Evolutionary conservation across 2,113 vertebrate species (phyloP), one percentile per base, ranked within the genome.

Genomic region (Lontra canadensis): DNA sequence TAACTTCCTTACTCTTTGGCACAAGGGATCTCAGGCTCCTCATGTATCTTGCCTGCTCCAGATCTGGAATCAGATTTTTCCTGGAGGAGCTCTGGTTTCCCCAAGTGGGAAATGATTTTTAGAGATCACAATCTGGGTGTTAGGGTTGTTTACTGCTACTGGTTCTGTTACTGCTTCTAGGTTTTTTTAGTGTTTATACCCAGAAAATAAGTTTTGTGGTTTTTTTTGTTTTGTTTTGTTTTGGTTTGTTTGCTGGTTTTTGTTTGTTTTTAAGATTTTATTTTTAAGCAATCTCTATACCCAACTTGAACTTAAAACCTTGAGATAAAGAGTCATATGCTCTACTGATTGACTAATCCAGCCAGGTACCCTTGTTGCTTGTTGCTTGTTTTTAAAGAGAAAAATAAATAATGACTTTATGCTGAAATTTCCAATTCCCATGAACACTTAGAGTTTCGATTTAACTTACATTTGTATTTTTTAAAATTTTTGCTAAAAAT

Each of bases 391-490:
- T 79, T 94, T 87, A 73, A 71, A 73, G 63, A 69, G 81, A 76
- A 65, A 93, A 47, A 71, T 88, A 67, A 87, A 47, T 57, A 67
- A n/a, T 86, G 39, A 80, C 59, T 87, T 95, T 7, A 42, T 78
- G 76, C 14, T 67, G 31, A 9, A 88, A 87, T 26, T 92, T 71
- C 59, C 20, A 96, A 7, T 91, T 90, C 74, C 25, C 15, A 49
- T 96, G 36, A 88, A 94, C 81, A 94, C 29, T 82, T 81, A 65
- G 10, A 55, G 36, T 36, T 96, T 95, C 86, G 57, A 82, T 86
- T 76, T 42, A 80, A 49, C 14, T 36, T 91, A 15, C 14, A 36
- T 69, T 69, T 87, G 29, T 79, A 21, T 67, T 29, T 67, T 93
- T 84, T 44, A n/a, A n/a, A 17, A 55, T 80, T 31, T 69, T 69